phyloP scores from a whole-genome alignment of 2,113 vertebrate genomes.

The Lepisosteus osseus region DNA sequence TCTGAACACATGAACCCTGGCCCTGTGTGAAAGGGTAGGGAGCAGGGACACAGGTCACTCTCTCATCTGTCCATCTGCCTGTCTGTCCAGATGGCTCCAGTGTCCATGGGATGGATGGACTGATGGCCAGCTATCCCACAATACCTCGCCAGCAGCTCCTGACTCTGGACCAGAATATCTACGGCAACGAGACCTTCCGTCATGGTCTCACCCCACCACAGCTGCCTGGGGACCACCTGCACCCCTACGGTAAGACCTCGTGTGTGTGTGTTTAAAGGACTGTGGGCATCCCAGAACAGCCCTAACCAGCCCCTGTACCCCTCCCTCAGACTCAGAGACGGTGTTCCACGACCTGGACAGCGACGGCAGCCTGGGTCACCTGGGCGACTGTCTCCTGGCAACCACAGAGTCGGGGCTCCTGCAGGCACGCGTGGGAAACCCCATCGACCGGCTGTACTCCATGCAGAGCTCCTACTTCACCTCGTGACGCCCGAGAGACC shows the following conservation, averaged over 20 bases:
- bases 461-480: conserved; percentile 93
- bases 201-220: conserved; percentile 82
- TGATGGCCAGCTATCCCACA: conserved; percentile 72
- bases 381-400: conserved; percentile 79
- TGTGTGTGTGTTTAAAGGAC: not conserved
- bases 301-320: not conserved
- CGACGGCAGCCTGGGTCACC: conserved; percentile 76
- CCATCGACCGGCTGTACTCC: conserved; percentile 86
- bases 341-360: conserved; percentile 86
- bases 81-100: conserved; percentile 69
- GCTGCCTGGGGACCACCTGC: conserved; percentile 74
- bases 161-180: conserved; percentile 76
- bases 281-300: not conserved
- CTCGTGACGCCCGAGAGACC: conserved; percentile 73
- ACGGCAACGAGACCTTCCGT: conserved; percentile 75
- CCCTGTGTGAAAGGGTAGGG: too few relatives aligned
- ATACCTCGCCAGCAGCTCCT: conserved; percentile 77
- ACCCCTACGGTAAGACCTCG: conserved; percentile 72
- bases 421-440: conserved; percentile 78
- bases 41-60: not conserved
- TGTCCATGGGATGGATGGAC: conserved; percentile 76
- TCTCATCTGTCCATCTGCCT: conserved; percentile 10
- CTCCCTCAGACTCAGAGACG: conserved; percentile 71
- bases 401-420: conserved; percentile 68
- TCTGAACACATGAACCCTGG: too few relatives aligned